Conservation (phyloP, 2,797 vertebrate species). For the Phataginus tetradactyla region DNA sequence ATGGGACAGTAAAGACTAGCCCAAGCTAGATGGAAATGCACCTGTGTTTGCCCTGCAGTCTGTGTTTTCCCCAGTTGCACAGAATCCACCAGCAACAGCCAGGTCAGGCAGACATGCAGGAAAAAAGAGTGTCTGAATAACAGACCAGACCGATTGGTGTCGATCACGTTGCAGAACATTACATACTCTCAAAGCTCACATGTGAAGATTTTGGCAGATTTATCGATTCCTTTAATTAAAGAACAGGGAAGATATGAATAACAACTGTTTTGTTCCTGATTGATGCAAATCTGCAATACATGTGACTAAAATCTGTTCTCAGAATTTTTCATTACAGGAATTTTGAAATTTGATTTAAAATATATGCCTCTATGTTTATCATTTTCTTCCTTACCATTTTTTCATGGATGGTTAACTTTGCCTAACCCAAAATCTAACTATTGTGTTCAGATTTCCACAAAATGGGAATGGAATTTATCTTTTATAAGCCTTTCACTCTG, state of each 20-base stretch:
- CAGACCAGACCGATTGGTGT: not conserved
- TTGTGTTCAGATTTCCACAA: not conserved
- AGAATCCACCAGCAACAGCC: not conserved
- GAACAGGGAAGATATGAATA: not conserved
- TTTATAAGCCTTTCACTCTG: not conserved
- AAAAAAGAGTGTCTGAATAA: not conserved
- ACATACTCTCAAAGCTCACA: not conserved
- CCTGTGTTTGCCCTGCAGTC: slow-evolving; percentile 50
- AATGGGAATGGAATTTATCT: not conserved
- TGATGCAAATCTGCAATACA: not conserved
- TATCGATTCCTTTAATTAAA: slow-evolving; percentile 47
- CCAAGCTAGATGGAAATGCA: slow-evolving; percentile 11
- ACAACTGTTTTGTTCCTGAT: not conserved
- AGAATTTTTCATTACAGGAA: not conserved
- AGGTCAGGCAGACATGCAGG: not conserved
- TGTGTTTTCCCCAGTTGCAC: slow-evolving; percentile 67
- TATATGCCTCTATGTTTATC: not conserved
- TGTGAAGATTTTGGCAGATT: slow-evolving; percentile 3
- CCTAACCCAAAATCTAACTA: not conserved
- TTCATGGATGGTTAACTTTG: not conserved
- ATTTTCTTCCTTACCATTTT: slow-evolving; percentile 43
- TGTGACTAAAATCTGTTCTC: slow-evolving; percentile 10
- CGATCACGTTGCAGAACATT: not conserved
- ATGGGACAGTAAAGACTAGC: not conserved
- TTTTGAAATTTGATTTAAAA: slow-evolving; percentile 32